Conservation (phyloP, 2,113 vertebrate species). For the Cynoglossus semilaevis region DNA sequence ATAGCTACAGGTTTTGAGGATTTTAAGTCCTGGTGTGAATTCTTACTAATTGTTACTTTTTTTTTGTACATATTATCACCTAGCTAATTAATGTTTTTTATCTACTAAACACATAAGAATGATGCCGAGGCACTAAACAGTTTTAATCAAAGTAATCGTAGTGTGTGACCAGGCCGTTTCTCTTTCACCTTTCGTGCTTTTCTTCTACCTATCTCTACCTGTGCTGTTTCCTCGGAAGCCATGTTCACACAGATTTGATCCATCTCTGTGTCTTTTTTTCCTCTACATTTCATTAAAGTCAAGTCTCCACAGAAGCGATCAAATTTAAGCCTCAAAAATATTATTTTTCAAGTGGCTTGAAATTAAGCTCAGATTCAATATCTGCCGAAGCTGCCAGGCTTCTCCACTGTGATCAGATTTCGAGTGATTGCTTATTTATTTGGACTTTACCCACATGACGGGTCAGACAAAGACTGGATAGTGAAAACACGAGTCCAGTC, state of each 20-base stretch:
- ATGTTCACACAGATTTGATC: background rate
- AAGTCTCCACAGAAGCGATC: conserved; percentile 2
- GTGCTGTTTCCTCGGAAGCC: background rate
- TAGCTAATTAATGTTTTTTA: no score
- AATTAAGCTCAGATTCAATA: conserved; percentile 34
- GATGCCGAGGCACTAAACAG: background rate
- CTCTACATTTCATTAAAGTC: background rate
- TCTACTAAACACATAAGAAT: conserved; percentile 1
- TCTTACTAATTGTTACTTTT: no score
- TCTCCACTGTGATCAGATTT: conserved; percentile 8
- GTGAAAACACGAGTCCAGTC: background rate
- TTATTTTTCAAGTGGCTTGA: conserved; percentile 21
- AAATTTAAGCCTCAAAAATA: conserved; percentile 7
- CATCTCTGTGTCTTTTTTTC: background rate
- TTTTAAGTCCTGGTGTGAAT: no score
- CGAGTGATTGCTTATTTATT: conserved; percentile 15
- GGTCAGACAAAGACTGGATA: background rate
- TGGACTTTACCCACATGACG: background rate
- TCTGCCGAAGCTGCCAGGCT: conserved; percentile 10
- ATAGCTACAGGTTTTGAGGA: no score
- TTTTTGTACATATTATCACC: no score
- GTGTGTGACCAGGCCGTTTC: no score
- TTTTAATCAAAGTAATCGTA: no score
- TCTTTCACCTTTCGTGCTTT: no score
- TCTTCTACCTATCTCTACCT: no score